Conservation (phyloP, 2,113 vertebrate genomes). For the Oryzias javanicus region DNA sequence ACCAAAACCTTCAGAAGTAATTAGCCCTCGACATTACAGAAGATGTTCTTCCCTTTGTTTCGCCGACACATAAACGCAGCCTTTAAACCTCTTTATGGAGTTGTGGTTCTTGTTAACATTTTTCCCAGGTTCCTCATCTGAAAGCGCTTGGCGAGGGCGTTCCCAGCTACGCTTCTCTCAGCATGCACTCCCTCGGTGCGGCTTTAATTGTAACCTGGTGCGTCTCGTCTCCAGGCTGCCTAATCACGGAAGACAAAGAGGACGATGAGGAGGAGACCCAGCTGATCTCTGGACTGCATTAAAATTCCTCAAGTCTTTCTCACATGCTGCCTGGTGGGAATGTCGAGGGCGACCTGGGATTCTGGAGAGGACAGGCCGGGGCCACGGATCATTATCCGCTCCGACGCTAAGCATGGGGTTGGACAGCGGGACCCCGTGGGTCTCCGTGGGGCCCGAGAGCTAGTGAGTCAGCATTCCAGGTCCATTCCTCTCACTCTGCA, state of each 20-base stretch:
- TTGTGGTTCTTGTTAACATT: conserved; percentile 61
- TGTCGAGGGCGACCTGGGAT: conserved; percentile 47
- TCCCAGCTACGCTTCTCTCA: not conserved
- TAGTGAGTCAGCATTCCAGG: conserved; percentile 69
- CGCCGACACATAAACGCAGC: conserved; percentile 19
- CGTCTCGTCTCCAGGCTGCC: conserved; percentile 20
- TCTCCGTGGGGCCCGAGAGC: conserved; percentile 28
- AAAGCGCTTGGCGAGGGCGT: conserved; percentile 30
- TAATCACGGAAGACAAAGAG: conserved; percentile 19
- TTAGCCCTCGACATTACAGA: conserved; percentile 53
- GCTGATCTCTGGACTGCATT: conserved; percentile 68
- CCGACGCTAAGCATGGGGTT: conserved; percentile 12
- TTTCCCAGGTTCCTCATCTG: conserved; percentile 48
- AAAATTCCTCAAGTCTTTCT: conserved; percentile 61
- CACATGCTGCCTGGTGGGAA: conserved; percentile 15
- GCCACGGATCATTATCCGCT: conserved; percentile 71
- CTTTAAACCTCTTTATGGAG: conserved; percentile 39
- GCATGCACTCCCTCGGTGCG: not conserved
- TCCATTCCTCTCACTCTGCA: conserved; percentile 62
- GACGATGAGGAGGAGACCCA: conserved; percentile 39
- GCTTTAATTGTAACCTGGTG: conserved; percentile 51
- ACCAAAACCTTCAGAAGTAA: conserved; percentile 48
- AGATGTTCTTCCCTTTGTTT: conserved; percentile 48
- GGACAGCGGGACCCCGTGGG: conserved; percentile 17
- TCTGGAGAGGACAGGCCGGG: conserved; percentile 45